phyloP scores from a whole-genome alignment of 2,888 invertebrate genomes.

The Peribatodes rhomboidaria region DNA sequence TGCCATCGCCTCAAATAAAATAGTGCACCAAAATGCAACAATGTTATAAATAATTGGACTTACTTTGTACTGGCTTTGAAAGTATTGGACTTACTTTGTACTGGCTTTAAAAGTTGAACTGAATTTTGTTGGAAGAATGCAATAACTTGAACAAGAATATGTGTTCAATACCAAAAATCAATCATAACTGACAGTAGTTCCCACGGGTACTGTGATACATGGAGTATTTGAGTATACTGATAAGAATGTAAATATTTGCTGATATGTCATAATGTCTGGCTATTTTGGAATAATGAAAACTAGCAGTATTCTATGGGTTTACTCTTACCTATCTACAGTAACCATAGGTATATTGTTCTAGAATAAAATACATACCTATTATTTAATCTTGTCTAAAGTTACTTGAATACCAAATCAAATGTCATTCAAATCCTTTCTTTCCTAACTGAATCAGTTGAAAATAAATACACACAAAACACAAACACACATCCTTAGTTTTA shows the following conservation, averaged over 20 bases:
- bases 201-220: conserved; percentile 46
- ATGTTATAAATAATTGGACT: neutral
- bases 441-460: neutral
- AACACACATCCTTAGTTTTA: neutral
- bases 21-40: too few relatives aligned
- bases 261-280: conserved; percentile 48
- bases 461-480: neutral
- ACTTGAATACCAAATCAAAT: neutral
- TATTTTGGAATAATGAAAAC: neutral
- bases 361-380: too few relatives aligned
- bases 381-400: too few relatives aligned
- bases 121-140: neutral
- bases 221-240: conserved; percentile 44
- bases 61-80: neutral
- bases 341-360: too few relatives aligned
- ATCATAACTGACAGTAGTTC: conserved; percentile 46
- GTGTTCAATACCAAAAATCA: conserved; percentile 10
- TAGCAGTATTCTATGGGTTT: too few relatives aligned
- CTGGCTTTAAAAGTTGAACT: neutral
- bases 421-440: neutral
- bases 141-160: neutral
- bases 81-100: neutral
- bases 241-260: conserved; percentile 52
- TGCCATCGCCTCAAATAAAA: too few relatives aligned
- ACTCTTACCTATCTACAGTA: too few relatives aligned